Base-by-base conservation (phyloP, 2,113 vertebrate species). In the Corythaeola cristata region DNA sequence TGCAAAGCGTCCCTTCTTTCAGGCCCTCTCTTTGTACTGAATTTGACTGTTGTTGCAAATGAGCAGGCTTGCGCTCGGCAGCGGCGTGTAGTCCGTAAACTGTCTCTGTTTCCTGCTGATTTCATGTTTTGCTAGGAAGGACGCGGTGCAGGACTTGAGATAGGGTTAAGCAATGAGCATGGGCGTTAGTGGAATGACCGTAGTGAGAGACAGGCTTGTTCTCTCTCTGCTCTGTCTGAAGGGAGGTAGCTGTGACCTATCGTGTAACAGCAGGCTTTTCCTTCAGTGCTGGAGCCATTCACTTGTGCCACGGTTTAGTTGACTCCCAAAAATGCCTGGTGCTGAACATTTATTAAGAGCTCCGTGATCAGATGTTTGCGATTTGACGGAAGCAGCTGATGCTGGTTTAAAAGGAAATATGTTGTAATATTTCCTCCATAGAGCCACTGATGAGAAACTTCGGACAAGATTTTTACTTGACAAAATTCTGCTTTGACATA, bases 71-170 rank as follows among this genome's bases (percentile, higher is more conserved):
- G 81, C 1, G 1, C 76, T 95, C 8, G 0, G 50, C 41, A 78
- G 86, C 89, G 96, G 86, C 26, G 6, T 18, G 49, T 39, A 88
- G 92, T 81, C 82, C 2, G 1, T 83, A 92, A 94, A 91, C 69
- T 16, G 3, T 67, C 78, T 32, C 95, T 97, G 94, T 95, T 97
- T 96, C 96, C 95, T 97, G 95, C 88, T 96, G 94, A 94, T 93
- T 97, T 95, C 63, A 15, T 58, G 8, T 90, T 90, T 93, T 78
- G 67, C 74, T 82, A 50, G 86, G 88, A 96, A 91, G 95, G 84
- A 85, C 19, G 1, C 11, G 9, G 55, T 0, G 0, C 60, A 82
- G 89, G 69, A 55, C 72, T 69, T 67, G 41, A 91, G 89, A 89
- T 17, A 88, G 95, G 83, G 64, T 66, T 72, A 74, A 83, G 89